Percentiles rank a stretch among this genome's conserved stretches.
Evolutionary conservation across 2,888 invertebrate genomes (phyloP).

Genomic region (Zelleria hepariella): DNA sequence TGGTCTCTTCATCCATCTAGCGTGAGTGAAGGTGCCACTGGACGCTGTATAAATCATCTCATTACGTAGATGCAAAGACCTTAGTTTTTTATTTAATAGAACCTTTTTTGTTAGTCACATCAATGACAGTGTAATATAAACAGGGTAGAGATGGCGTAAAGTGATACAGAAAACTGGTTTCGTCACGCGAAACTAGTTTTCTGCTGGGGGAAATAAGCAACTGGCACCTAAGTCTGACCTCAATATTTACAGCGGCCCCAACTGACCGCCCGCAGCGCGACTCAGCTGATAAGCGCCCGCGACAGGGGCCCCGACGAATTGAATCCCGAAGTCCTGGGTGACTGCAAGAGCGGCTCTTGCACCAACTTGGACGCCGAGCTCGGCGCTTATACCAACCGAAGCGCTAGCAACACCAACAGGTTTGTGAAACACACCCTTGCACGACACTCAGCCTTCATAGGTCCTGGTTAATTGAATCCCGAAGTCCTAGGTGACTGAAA

Average conservation of each 20-base stretch:
- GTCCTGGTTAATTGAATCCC: conserved; percentile 18
- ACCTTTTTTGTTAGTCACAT: no score
- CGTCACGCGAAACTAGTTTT: no score
- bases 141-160: no score
- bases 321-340: conserved; percentile 2
- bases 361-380: conserved; percentile 36
- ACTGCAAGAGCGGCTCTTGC: conserved; percentile 45
- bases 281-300: conserved; percentile 32
- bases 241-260: background rate
- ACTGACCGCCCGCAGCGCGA: conserved; percentile 48
- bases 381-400: conserved; percentile 40
- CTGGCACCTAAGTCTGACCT: background rate
- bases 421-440: conserved; percentile 21
- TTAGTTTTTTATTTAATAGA: no score
- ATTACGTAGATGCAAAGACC: no score
- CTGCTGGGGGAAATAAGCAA: no score
- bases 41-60: no score
- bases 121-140: no score
- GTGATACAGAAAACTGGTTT: no score
- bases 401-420: conserved; percentile 42
- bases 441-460: no score
- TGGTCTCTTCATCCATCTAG: no score
- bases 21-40: no score
- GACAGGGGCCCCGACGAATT: conserved; percentile 16
- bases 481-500: conserved; percentile 18